Base-by-base conservation (phyloP, 2,888 invertebrate genomes). In the Orchestes rusci region DNA sequence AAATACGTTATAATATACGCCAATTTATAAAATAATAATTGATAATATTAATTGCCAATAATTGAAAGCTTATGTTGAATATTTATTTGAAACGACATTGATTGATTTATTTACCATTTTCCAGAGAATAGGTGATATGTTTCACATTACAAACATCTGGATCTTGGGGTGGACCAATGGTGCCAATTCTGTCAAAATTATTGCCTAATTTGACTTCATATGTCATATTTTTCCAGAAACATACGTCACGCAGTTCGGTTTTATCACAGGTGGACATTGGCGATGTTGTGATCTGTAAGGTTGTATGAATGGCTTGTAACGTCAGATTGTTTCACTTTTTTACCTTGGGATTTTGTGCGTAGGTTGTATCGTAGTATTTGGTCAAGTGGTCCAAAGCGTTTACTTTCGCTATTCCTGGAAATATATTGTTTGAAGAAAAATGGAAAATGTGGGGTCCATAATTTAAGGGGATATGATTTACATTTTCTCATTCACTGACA, bases 151-250 rank as follows among this genome's bases (percentile, higher is more conserved):
- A 34, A 3, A 16, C 7, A 4, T 8, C 16, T 16, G 15, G 3
- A 34, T 34, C 16, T 2, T 8, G 8, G 2, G 34, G 16, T 3
- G 34, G 16, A 16, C 16, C 34, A n/a, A 34, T 34, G n/a, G 34
- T 15, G 15, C 16, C 34, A 34, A 34, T 34, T 2, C 2, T 8
- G 2, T 34, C 16, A 5, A 17, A n/a, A 4, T 16, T 34, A n/a
- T n/a, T n/a, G n/a, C n/a, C n/a, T n/a, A n/a, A n/a, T n/a, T n/a
- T n/a, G 2, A 16, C 17, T 3, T 8, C 4, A 17, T 15, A 34
- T 4, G 18, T 16, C 10, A 34, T 17, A 34, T 34, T 34, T 34
- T 34, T 34, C 34, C 34, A 34, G 34, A 34, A 34, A 16, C 34
- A 34, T 3, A 34, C n/a, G 16, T 34, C 34, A 16, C n/a, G 7